Evolutionary conservation across 2,113 vertebrate genomes (phyloP), one percentile per base, ranked within the genome.

Genomic region (Cathartes aura): DNA sequence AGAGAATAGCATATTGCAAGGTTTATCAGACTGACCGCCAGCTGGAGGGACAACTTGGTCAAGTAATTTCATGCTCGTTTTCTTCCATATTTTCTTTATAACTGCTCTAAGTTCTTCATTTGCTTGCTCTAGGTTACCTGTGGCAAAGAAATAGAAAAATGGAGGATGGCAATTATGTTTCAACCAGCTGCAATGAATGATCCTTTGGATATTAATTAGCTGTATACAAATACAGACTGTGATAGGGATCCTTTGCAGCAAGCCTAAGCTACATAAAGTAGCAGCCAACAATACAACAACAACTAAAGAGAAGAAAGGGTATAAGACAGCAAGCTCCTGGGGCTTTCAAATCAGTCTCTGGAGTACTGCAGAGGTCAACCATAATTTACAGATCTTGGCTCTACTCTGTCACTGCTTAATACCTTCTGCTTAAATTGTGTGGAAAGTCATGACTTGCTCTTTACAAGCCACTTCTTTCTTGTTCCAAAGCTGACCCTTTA

Each of bases 71-170:
- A 99, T 99, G 97, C 99, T 99, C 2, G 99, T 99, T 97, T 99
- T 99, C 97, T 99, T 99, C 99, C 99, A 99, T 93, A 99, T 99
- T 98, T 99, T 99, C 98, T 99, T 99, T 92, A 99, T 99, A 89
- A 99, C 99, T 6, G 99, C 99, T 94, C 99, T 98, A 66, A 99
- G 99, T 94, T 99, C 99, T 97, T 99, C 99, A 50, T 99, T 99
- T 94, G 99, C 99, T 98, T 99, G 99, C 91, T 99, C 99, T 70
- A 99, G 98, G 97, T 99, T 99, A 71, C 99, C 99, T 99, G 97
- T 62, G 48, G 56, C 36, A 91, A 89, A 2, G 16, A 81, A 73
- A 94, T 10, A 81, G 27, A 73, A 90, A 96, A 87, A 66, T 2
- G 20, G 29, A 84, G 36, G 20, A 73, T 11, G 18, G 34, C 3